Base-by-base conservation (phyloP, 92 coral and sea anemone genomes). In the Actinostola sp. region DNA sequence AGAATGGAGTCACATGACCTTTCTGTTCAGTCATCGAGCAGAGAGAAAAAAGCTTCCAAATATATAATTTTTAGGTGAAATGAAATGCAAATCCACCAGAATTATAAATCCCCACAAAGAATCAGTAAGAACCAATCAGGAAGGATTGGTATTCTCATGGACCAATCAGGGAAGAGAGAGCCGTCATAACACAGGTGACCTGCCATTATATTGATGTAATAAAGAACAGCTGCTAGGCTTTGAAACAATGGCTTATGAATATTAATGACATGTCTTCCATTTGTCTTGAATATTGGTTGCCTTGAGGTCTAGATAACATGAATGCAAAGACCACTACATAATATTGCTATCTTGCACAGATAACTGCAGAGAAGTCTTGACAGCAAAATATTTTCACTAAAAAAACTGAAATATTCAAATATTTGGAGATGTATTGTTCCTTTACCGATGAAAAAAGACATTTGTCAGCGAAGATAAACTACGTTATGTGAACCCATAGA, bases 51-150 rank as follows among this genome's bases (percentile, higher is more conserved):
- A 26, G 23, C 31, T 69, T 79, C 57, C 53, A 57, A 41, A 71
- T 54, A 72, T 77, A 72, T 79, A 66, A 69, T 61, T 69, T 61
- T 33, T 52, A 32, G 78, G 17, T 73, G 63, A 66, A 55, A 43
- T 36, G 64, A 79, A 79, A 90, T 90, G 96, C 89, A 90, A 90
- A 90, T 90, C 78, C 46, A 73, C 72, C 42, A 52, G 84, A 62
- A 67, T 50, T 66, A 69, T 30, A 80, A 70, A 57, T 57, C 48
- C 61, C 83, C 85, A 82, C 83, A 90, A 73, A 82, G 71, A 55
- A 67, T 78, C 76, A 82, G 77, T 74, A 78, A 60, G 48, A 63
- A 63, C 91, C 92, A 87, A 87, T 87, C 82, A 90, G 70, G 73
- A 59, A 58, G 23, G 61, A 79, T 30, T 69, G 25, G 25, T n/a